phyloP scores from a whole-genome alignment of 1,140 invertebrate genomes.

The Drosophila elegans region DNA sequence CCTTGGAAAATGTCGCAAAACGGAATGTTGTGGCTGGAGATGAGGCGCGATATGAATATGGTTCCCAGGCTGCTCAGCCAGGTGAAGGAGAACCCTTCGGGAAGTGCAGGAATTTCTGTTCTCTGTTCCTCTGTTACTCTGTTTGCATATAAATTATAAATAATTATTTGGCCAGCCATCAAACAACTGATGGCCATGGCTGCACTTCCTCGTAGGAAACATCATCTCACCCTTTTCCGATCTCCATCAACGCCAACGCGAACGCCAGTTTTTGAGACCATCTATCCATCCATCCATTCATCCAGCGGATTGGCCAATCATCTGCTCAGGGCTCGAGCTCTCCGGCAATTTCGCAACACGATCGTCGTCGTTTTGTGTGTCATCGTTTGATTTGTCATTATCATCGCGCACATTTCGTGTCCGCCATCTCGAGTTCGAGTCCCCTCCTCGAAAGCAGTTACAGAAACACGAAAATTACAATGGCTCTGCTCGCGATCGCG shows the following conservation, averaged over 20 bases:
- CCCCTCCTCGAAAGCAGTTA: conserved; percentile 39
- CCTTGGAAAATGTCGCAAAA: conserved; percentile 71
- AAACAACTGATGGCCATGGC: conserved; percentile 62
- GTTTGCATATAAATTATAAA: conserved; percentile 72
- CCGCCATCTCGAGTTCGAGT: conserved; percentile 32
- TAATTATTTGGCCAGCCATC: conserved; percentile 69
- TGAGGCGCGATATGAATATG: conserved; percentile 80
- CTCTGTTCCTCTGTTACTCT: neutral
- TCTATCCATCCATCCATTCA: conserved; percentile 30
- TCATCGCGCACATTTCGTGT: conserved; percentile 72
- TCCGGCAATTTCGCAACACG: conserved; percentile 74
- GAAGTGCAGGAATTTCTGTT: conserved; percentile 10
- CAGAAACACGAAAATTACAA: conserved; percentile 81
- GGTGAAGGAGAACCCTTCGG: conserved; percentile 25
- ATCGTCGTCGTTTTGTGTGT: conserved; percentile 76
- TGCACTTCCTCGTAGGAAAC: conserved; percentile 63
- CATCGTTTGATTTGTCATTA: conserved; percentile 84
- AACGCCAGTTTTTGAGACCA: conserved; percentile 31
- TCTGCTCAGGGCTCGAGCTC: conserved; percentile 32
- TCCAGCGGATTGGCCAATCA: conserved; percentile 65
- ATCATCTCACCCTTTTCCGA: conserved; percentile 13
- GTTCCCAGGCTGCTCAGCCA: conserved; percentile 71
- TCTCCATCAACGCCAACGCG: conserved; percentile 51
- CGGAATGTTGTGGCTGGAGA: conserved; percentile 76
- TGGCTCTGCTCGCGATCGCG: conserved; percentile 29